Evolutionary conservation across 2,113 vertebrate genomes (phyloP), one percentile per base, ranked within the genome.

Genomic region (Mastomys coucha): DNA sequence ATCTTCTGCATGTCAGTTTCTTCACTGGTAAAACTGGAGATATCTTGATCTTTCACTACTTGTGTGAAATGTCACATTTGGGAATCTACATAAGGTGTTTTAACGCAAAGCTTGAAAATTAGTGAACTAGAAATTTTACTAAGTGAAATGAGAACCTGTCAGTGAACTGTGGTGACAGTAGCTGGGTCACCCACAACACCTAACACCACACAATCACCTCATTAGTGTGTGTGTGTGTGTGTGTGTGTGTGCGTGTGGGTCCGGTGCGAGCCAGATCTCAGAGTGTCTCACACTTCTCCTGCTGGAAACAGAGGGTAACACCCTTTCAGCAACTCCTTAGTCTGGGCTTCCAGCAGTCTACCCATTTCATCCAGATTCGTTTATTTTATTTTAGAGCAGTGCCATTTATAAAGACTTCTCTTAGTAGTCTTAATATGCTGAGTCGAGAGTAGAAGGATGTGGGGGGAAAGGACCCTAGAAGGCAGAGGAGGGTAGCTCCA

Each of bases 21-120:
- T 85, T 94, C 73, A 81, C 56, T 49, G 85, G 13, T 45, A 70
- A 45, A 33, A 53, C 11, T 49, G 76, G 69, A 92, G 26, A 56
- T 88, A 89, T 33, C 31, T 95, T 4, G 42, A 3, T 65, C 65
- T 75, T 53, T 91, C 90, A 72, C 20, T 88, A 8, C 76, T 65
- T 96, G 96, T 88, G 36, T 67, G 81, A 96, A 80, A 19, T n/a
- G 49, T 90, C 89, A 70, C 28, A 67, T 93, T 60, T 96, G 56
- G 45, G 67, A 77, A 86, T 92, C 93, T 56, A 63, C 49, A 7
- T 53, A 88, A 92, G 67, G 51, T 39, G 42, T n/a, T 86, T 91
- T 94, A 76, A 60, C 58, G 42, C 51, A 96, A 88, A 96, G 42
- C 45, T 91, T 91, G 56, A 85, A 53, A 95, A 67, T 73, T 76